Conservation (phyloP, 2,113 vertebrate genomes). For the Scomber japonicus region DNA sequence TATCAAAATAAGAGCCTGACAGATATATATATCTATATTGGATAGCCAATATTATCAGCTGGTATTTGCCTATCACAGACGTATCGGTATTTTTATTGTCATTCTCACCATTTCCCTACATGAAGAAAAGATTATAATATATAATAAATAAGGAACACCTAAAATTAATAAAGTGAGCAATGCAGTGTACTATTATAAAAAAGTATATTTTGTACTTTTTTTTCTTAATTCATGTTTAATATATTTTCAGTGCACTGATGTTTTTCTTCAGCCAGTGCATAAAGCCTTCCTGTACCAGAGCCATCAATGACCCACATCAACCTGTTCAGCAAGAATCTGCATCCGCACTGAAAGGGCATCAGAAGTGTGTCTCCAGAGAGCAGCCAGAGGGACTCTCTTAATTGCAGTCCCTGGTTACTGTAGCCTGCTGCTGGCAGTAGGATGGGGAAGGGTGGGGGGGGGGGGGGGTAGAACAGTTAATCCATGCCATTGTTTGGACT, state of each 20-base stretch:
- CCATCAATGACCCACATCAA: not conserved
- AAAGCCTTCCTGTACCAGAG: constrained; percentile 6
- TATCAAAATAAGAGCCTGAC: not conserved
- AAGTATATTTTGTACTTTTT: no score
- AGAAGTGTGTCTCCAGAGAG: constrained; percentile 34
- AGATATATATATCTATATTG: no score
- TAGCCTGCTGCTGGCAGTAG: constrained; percentile 52
- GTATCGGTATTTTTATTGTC: no score
- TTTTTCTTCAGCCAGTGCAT: constrained; percentile 5
- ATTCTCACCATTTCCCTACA: no score
- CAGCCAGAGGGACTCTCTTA: constrained; percentile 51
- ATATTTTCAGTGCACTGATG: no score
- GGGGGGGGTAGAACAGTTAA: constrained; percentile 60
- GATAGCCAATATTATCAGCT: no score
- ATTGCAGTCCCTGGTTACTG: constrained; percentile 65
- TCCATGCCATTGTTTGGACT: constrained; percentile 71
- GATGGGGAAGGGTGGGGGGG: not conserved
- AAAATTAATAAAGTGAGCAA: no score
- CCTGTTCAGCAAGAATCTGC: not conserved
- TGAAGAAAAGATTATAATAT: no score
- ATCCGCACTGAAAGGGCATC: not conserved
- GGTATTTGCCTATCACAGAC: no score
- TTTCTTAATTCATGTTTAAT: no score
- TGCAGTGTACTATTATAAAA: no score
- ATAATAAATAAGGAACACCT: no score